Percentiles rank a stretch among this genome's conserved stretches.
phyloP scores from a whole-genome alignment of 2,888 invertebrate species.

The Nesidiocoris tenuis region DNA sequence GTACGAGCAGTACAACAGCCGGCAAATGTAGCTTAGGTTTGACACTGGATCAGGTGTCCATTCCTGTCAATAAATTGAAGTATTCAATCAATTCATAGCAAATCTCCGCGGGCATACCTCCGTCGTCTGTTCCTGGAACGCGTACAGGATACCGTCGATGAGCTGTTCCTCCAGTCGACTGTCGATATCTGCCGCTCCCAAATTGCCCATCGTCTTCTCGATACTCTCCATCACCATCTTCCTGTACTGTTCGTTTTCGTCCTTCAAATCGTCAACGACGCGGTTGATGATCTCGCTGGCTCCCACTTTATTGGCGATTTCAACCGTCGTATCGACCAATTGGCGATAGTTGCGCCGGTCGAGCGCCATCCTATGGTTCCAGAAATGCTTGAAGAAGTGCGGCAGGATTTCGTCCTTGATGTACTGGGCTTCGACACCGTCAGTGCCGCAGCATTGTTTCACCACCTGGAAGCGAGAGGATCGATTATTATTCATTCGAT shows the following conservation, averaged over 20 bases:
- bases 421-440: constrained; percentile 99
- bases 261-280: constrained; percentile 98
- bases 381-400: constrained; percentile 98
- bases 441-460: constrained; percentile 99
- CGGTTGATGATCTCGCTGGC: constrained; percentile 98
- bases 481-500: too few species aligned
- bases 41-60: too few species aligned
- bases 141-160: constrained; percentile 98
- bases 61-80: too few species aligned
- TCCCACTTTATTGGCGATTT: constrained; percentile 99
- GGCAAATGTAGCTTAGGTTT: too few species aligned
- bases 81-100: too few species aligned
- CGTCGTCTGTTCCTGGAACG: constrained; percentile 99
- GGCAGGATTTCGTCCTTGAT: constrained; percentile 99
- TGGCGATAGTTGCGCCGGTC: constrained; percentile 93
- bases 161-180: constrained; percentile 96
- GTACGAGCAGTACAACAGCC: too few species aligned
- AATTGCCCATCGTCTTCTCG: constrained; percentile 95
- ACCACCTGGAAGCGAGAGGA: constrained; percentile 71
- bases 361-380: constrained; percentile 99
- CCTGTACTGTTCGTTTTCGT: constrained; percentile 98
- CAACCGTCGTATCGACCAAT: constrained; percentile 98
- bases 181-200: constrained; percentile 98
- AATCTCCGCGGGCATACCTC: too few species aligned
- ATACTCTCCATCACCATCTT: constrained; percentile 99